Evolutionary conservation across 2,797 vertebrate genomes (phyloP).

Genomic region (Clarias fuscus): DNA sequence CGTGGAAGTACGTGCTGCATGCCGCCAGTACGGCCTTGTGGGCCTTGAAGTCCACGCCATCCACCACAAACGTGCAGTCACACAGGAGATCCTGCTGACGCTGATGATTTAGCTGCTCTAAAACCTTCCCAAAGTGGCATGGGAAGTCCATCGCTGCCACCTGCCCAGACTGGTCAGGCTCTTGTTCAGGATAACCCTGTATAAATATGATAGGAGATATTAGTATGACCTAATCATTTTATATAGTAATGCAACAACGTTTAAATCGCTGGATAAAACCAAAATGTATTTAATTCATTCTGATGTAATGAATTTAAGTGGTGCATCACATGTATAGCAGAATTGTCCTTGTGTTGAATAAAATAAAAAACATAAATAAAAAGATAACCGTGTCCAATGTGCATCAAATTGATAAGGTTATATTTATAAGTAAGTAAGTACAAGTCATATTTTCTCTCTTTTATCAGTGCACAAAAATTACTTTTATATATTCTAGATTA

Average conservation of each 20-base stretch:
- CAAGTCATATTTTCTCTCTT: too few relatives aligned
- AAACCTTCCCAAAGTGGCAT: conserved; percentile 90
- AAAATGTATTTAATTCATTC: background rate
- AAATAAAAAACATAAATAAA: too few relatives aligned
- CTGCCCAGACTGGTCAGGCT: background rate
- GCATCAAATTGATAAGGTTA: too few relatives aligned
- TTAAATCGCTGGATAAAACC: background rate
- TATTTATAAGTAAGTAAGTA: too few relatives aligned
- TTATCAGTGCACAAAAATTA: too few relatives aligned
- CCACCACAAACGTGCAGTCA: conserved; percentile 97
- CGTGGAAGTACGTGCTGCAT: conserved; percentile 95
- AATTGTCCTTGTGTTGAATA: too few relatives aligned
- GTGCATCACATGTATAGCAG: too few relatives aligned
- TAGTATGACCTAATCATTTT: background rate
- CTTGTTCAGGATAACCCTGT: background rate
- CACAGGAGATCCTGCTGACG: conserved; percentile 90
- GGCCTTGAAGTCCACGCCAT: conserved; percentile 94
- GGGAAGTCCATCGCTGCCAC: conserved; percentile 89
- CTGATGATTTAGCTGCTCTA: conserved; percentile 93
- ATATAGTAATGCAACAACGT: background rate
- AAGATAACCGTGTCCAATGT: too few relatives aligned
- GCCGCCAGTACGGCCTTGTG: conserved; percentile 94
- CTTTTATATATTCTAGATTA: too few relatives aligned
- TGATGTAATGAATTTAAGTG: too few relatives aligned
- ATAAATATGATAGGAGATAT: background rate